A percentile compares a stretch with the other conserved stretches of the same genome.
Evolutionary conservation across 2,888 invertebrate genomes (phyloP).

Genomic region (Rugalucina vietnamica): DNA sequence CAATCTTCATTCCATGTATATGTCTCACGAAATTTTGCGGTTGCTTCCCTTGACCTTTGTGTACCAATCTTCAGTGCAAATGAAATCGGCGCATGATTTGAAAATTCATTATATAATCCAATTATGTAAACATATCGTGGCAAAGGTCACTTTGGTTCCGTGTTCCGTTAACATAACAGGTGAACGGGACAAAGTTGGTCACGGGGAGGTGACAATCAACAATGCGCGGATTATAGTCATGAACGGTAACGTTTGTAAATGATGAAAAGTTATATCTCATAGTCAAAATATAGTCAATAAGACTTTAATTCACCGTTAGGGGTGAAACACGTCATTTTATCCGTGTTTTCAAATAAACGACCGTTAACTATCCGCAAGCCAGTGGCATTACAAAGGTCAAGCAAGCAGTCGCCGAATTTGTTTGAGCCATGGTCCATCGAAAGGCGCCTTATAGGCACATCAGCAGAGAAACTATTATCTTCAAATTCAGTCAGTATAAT

Average conservation of each 20-base stretch:
- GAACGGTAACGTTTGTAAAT: background rate
- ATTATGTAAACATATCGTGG: too few relatives aligned
- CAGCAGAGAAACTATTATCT: background rate
- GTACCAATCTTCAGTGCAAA: background rate
- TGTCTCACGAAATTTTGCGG: too few relatives aligned
- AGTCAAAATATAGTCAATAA: background rate
- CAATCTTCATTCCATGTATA: too few relatives aligned
- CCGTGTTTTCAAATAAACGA: background rate
- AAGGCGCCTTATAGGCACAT: background rate
- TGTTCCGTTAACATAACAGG: too few relatives aligned
- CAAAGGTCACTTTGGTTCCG: too few relatives aligned
- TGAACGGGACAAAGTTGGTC: too few relatives aligned
- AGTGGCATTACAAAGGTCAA: background rate
- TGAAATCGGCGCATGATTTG: conserved; percentile 9
- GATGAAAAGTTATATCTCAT: background rate
- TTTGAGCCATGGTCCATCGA: background rate
- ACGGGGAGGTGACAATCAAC: too few relatives aligned
- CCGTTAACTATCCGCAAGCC: background rate
- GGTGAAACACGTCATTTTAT: background rate
- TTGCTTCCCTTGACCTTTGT: too few relatives aligned
- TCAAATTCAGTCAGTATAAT: background rate
- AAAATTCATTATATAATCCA: conserved; percentile 19
- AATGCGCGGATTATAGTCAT: too few relatives aligned
- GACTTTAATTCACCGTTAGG: background rate
- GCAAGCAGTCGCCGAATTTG: background rate